These are phyloP conservation scores for Ceraclea dissimilis DNA, from an alignment of 2,888 invertebrate genomes.

Conservation along the genomic window DNA sequence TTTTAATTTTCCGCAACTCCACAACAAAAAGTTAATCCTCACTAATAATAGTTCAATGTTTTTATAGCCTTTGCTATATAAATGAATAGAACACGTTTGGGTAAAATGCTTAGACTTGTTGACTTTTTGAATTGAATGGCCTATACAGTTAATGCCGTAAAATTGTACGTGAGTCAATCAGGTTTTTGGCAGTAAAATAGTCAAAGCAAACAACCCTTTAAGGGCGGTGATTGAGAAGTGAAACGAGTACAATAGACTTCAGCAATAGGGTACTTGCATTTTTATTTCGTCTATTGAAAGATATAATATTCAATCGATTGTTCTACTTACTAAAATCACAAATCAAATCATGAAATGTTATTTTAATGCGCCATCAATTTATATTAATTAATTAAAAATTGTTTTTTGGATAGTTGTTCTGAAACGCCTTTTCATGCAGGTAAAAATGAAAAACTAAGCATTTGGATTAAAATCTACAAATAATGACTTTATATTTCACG, in stretches of 20 bases:
- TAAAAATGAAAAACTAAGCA: too few relatives aligned
- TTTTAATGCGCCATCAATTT: too few relatives aligned
- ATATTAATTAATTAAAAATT: too few relatives aligned
- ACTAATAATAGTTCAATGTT: background rate
- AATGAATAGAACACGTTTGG: slow-evolving; percentile 4
- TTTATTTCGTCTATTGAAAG: too few relatives aligned
- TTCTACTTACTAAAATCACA: too few relatives aligned
- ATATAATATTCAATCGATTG: too few relatives aligned
- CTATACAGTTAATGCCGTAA: slow-evolving; percentile 10
- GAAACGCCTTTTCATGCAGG: too few relatives aligned
- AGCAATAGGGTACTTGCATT: too few relatives aligned
- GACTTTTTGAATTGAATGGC: slow-evolving; percentile 13
- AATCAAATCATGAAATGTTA: too few relatives aligned
- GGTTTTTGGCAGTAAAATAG: slow-evolving; percentile 12
- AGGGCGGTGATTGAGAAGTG: slow-evolving; percentile 17
- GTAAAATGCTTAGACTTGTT: slow-evolving; percentile 15
- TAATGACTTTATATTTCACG: too few relatives aligned
- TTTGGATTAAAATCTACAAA: too few relatives aligned
- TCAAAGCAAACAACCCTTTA: slow-evolving; percentile 7
- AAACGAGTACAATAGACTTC: slow-evolving; percentile 1
- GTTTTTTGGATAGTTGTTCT: too few relatives aligned
- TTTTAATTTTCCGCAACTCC: background rate
- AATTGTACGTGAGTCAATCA: slow-evolving; percentile 23
- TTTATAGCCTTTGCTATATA: background rate
- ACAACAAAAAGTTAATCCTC: background rate